A percentile compares a stretch with the other conserved stretches of the same genome.
phyloP scores from a whole-genome alignment of 2,888 invertebrate species.

The Taphrorychus bicolor region DNA sequence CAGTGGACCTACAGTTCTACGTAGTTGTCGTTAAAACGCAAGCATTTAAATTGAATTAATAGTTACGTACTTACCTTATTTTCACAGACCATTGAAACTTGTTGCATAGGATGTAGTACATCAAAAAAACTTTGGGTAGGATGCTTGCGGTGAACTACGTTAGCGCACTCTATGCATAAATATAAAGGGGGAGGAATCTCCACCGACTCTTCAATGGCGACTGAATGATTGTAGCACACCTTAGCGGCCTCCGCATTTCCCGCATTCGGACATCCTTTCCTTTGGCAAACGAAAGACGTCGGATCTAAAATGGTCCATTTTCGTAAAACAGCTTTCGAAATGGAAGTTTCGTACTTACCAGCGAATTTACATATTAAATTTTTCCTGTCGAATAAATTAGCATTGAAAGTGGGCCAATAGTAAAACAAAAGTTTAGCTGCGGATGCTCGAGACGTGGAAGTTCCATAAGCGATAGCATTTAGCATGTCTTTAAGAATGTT shows the following conservation, averaged over 20 bases:
- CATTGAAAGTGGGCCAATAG: conserved; percentile 98
- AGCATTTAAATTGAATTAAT: too few species aligned
- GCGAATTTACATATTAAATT: conserved; percentile 87
- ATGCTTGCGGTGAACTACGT: conserved; percentile 88
- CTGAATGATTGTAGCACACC: conserved; percentile 93
- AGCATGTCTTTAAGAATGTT: conserved; percentile 92
- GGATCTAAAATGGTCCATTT: conserved; percentile 62
- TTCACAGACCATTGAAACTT: conserved; percentile 94
- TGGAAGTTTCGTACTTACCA: conserved; percentile 64
- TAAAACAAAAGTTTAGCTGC: conserved; percentile 97
- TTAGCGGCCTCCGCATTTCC: conserved; percentile 88
- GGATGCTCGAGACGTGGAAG: conserved; percentile 89
- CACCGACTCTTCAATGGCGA: conserved; percentile 84
- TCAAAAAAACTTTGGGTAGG: conserved; percentile 86
- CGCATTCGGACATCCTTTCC: conserved; percentile 89
- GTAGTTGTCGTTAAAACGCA: not conserved
- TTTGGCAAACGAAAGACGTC: conserved; percentile 85
- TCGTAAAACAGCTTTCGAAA: not conserved
- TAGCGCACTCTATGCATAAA: conserved; percentile 95
- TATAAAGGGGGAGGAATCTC: conserved; percentile 94
- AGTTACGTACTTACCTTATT: conserved; percentile 74
- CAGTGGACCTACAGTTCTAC: conserved; percentile 89
- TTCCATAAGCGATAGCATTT: conserved; percentile 96
- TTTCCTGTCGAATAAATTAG: conserved; percentile 89
- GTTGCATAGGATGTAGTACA: conserved; percentile 74